Conservation (phyloP, 2,113 vertebrate genomes). For the Catharus minimus region DNA sequence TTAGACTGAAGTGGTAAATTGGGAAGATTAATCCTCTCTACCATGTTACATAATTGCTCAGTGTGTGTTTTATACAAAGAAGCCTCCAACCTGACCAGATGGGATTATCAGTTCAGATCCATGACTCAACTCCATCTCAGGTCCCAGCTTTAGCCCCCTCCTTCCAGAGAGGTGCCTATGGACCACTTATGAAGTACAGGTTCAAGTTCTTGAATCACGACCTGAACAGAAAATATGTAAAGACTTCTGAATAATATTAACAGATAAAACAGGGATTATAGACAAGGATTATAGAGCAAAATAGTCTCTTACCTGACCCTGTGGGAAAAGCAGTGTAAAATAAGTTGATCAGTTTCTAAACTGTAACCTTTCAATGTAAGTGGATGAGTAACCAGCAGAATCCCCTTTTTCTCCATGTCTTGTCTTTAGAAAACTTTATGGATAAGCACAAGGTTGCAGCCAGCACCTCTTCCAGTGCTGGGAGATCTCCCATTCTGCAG, state of each 20-base stretch:
- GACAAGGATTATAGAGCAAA: neutral
- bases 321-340: neutral
- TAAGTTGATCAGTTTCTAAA: neutral
- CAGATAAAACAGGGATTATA: neutral
- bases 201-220: neutral
- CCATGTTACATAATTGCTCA: neutral
- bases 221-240: neutral
- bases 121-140: neutral
- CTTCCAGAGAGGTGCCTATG: neutral
- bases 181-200: neutral
- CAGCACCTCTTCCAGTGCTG: neutral
- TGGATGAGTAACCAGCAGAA: neutral
- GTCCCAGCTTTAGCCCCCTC: neutral
- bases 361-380: neutral
- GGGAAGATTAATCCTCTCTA: slow-evolving; percentile 17
- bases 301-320: neutral
- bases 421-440: neutral
- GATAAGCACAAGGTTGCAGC: neutral
- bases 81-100: neutral
- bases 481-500: neutral
- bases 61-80: neutral
- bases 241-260: neutral
- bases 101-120: neutral
- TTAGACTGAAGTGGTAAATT: neutral
- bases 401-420: neutral